Evolutionary conservation across 2,888 invertebrate species (phyloP), one percentile per base, ranked within the genome.

Genomic region (Zootermopsis nevadensis): DNA sequence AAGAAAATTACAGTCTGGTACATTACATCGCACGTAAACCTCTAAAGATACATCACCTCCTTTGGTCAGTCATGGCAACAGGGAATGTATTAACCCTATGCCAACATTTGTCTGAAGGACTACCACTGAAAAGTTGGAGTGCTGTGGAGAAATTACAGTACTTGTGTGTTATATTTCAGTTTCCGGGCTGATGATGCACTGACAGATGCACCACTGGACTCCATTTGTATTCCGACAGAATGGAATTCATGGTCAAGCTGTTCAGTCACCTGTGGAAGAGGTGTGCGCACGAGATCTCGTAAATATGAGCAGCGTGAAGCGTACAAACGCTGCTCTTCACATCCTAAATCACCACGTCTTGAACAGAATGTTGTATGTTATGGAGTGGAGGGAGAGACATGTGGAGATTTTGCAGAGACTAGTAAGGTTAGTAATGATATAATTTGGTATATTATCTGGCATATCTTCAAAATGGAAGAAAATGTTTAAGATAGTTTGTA

Each of bases 221-320:
- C 48, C 30, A 38, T 86, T 24, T 82, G 82, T 35, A 88, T 88
- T 77, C 89, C 90, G 76, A 89, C 89, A 10, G 87, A 88, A 31
- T 91, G 91, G 91, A 89, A 89, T 77, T 88, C 89, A 38, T 91
- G 91, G 91, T 89, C 90, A 7, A 87, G 90, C 15, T 91, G 91
- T 86, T 89, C 90, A 7, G 90, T 88, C 6, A 89, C 89, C 2
- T 91, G 91, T 85, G 91, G 91, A 67, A 89, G 89, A 15, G 90
- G 90, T 6, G 86, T 87, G 6, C 93, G 94, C 85, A 93, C 94
- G 0, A 92, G 96, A 83, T 92, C 93, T 19, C 90, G 97, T 0
- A 92, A 93, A 86, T 96, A 94, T 89, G 88, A 93, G 67, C 92
- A 87, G 85, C 86, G 86, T 35, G 86, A 85, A 82, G 87, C 86